Conservation (phyloP, 2,113 vertebrate species). For the Cryptotis parvus region DNA sequence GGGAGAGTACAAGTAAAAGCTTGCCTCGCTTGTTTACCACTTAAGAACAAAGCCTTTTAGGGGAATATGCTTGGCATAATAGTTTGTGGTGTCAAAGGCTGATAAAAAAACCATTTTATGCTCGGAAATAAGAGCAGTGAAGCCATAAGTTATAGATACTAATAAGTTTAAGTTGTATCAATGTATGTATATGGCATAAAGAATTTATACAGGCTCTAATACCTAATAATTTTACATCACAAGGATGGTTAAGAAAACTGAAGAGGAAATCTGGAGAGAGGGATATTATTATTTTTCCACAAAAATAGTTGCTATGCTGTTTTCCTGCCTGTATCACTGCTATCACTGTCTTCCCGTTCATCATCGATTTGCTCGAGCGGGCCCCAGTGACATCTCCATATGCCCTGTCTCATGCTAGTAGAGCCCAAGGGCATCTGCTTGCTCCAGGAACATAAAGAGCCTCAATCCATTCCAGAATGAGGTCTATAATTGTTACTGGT, state of each 20-base stretch:
- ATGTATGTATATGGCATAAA: not conserved
- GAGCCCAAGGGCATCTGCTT: too few relatives aligned
- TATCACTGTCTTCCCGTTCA: too few relatives aligned
- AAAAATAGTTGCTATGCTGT: not conserved
- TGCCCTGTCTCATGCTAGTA: too few relatives aligned
- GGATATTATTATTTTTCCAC: not conserved
- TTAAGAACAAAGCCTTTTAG: not conserved
- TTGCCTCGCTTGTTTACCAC: not conserved
- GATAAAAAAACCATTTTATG: not conserved
- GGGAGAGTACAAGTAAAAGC: not conserved
- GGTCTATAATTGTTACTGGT: too few relatives aligned
- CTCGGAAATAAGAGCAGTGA: not conserved
- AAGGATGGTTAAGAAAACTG: not conserved
- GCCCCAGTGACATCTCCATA: too few relatives aligned
- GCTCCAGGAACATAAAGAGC: too few relatives aligned
- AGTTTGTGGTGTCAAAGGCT: not conserved
- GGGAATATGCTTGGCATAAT: not conserved
- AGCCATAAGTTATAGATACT: not conserved
- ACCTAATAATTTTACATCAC: not conserved
- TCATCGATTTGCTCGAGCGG: too few relatives aligned
- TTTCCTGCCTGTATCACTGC: not conserved
- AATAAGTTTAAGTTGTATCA: not conserved
- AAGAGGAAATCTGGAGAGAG: not conserved
- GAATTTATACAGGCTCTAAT: not conserved
- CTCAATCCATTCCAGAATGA: too few relatives aligned